These are phyloP conservation scores for Venturia canescens DNA, from an alignment of 1,140 invertebrate genomes.

Conservation along the genomic window DNA sequence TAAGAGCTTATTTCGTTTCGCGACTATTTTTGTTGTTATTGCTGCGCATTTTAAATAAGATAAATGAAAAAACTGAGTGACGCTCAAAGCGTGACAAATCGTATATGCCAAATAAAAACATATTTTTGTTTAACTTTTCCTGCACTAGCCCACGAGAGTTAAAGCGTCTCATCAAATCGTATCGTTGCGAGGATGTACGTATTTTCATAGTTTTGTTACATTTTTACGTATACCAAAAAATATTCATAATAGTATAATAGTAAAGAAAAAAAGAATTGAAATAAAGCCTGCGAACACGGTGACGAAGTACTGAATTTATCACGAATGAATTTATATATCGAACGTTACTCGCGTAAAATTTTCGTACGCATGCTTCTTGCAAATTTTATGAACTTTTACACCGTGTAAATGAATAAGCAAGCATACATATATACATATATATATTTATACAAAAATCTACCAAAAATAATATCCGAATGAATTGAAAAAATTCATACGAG, in stretches of 20 bases:
- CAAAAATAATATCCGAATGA: not conserved
- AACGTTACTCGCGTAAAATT: too few relatives aligned
- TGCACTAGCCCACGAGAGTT: not conserved
- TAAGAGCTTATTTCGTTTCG: conserved; percentile 3
- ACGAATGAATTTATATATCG: too few relatives aligned
- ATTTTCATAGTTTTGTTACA: conserved; percentile 50
- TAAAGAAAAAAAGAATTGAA: too few relatives aligned
- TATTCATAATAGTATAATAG: not conserved
- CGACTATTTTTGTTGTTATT: conserved; percentile 24
- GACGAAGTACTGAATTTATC: too few relatives aligned
- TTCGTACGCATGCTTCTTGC: too few relatives aligned
- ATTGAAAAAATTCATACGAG: not conserved
- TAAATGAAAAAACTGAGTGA: not conserved
- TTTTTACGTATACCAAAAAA: conserved; percentile 49
- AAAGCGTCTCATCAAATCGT: not conserved
- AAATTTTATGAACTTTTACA: too few relatives aligned
- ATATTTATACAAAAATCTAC: too few relatives aligned
- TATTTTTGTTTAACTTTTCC: not conserved
- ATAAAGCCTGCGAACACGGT: too few relatives aligned
- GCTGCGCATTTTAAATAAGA: conserved; percentile 9
- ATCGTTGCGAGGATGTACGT: conserved; percentile 24
- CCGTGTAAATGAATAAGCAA: too few relatives aligned
- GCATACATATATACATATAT: too few relatives aligned
- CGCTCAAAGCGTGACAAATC: not conserved
- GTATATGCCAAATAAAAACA: conserved; percentile 7